Conservation (phyloP, 2,888 invertebrate species). For the Acanthopleura granulata region DNA sequence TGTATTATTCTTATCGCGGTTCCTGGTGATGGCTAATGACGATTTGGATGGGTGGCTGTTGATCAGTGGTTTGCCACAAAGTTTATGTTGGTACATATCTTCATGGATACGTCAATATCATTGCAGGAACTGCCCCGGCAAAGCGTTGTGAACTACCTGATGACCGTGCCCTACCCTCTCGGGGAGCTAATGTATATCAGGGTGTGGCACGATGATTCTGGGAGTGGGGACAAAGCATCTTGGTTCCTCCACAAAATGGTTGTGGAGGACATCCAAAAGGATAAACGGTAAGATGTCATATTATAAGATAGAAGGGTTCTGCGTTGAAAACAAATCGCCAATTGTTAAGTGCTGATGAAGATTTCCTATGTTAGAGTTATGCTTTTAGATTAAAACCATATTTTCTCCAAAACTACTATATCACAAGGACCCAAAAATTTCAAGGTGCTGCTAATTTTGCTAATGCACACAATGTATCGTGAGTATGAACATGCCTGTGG, state of each 20-base stretch:
- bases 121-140: conserved; percentile 28
- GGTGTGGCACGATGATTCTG: conserved; percentile 71
- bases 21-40: too few relatives aligned
- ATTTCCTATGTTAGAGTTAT: background rate
- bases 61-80: too few relatives aligned
- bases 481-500: too few relatives aligned
- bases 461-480: too few relatives aligned
- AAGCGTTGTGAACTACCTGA: conserved; percentile 53
- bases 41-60: too few relatives aligned
- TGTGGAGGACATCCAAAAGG: conserved; percentile 68
- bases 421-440: too few relatives aligned
- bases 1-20: too few relatives aligned
- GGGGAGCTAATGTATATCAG: conserved; percentile 65
- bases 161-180: conserved; percentile 57
- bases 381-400: too few relatives aligned
- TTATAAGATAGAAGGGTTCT: background rate
- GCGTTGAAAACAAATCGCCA: background rate
- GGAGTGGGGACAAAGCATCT: conserved; percentile 61
- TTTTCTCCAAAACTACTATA: too few relatives aligned
- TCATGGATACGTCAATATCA: too few relatives aligned
- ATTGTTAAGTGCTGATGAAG: background rate
- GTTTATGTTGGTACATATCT: too few relatives aligned
- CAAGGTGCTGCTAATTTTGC: too few relatives aligned
- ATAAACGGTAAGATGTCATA: conserved; percentile 48
- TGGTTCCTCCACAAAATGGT: conserved; percentile 69